phyloP scores from a whole-genome alignment of 2,888 invertebrate genomes.

The Drosophila leonis region DNA sequence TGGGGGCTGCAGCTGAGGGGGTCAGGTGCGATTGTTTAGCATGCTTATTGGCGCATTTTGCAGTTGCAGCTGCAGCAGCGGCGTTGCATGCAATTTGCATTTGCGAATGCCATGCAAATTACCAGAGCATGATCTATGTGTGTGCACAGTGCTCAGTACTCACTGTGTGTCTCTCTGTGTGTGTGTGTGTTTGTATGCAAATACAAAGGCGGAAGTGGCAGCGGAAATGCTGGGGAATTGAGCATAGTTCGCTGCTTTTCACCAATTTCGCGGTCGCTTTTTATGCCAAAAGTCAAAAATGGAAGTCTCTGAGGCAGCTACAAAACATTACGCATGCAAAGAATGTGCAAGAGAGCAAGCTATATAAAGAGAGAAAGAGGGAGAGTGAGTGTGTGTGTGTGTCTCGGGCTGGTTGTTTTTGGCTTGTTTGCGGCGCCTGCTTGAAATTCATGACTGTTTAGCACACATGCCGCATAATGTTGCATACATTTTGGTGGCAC shows the following conservation, averaged over 20 bases:
- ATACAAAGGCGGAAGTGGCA: conserved; percentile 66
- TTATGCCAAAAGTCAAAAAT: conserved; percentile 62
- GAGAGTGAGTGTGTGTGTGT: neutral
- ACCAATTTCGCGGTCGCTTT: conserved; percentile 61
- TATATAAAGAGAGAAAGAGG: neutral
- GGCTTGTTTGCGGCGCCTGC: conserved; percentile 58
- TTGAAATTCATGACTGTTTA: conserved; percentile 81
- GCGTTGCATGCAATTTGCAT: conserved; percentile 61
- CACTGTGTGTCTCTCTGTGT: conserved; percentile 7
- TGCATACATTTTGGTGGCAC: conserved; percentile 71
- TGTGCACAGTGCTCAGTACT: conserved; percentile 2
- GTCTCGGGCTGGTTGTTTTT: conserved; percentile 12
- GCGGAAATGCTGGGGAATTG: conserved; percentile 45
- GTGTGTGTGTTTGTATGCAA: conserved; percentile 53
- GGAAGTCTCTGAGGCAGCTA: conserved; percentile 41
- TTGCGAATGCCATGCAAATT: conserved; percentile 57
- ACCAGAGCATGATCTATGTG: conserved; percentile 47
- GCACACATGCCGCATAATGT: conserved; percentile 81
- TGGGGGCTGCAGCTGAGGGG: neutral
- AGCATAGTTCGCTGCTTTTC: conserved; percentile 49
- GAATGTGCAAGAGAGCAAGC: conserved; percentile 45
- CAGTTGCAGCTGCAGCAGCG: conserved; percentile 22
- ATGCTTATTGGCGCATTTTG: conserved; percentile 74
- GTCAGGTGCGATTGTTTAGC: conserved; percentile 64
- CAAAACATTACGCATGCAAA: conserved; percentile 76